These are phyloP conservation scores for Oligia latruncula DNA, from an alignment of 2,888 invertebrate species.

Conservation along the genomic window DNA sequence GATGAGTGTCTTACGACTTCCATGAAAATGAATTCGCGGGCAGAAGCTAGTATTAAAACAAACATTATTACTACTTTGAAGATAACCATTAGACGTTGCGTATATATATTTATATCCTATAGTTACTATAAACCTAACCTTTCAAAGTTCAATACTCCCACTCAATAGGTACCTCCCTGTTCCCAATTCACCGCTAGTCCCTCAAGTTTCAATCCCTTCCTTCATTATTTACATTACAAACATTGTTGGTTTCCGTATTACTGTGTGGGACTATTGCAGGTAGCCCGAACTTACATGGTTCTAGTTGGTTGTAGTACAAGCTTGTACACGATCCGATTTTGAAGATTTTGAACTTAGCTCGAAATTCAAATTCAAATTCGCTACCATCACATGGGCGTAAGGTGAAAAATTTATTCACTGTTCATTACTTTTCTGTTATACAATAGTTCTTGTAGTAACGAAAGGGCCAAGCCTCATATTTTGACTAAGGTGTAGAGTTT, in stretches of 20 bases:
- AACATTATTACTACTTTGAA: not conserved
- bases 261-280: conserved; percentile 18
- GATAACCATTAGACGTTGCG: not conserved
- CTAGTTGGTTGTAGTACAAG: conserved; percentile 19
- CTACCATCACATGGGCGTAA: too few relatives aligned
- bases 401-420: too few relatives aligned
- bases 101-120: not conserved
- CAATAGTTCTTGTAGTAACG: too few relatives aligned
- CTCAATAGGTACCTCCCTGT: conserved; percentile 23
- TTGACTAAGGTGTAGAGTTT: too few relatives aligned
- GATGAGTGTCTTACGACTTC: too few relatives aligned
- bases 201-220: conserved; percentile 44
- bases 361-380: not conserved
- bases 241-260: conserved; percentile 33
- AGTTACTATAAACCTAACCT: not conserved
- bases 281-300: conserved; percentile 22
- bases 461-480: too few relatives aligned
- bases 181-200: conserved; percentile 5
- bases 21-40: too few relatives aligned
- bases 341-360: conserved; percentile 23
- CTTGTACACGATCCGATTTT: conserved; percentile 3
- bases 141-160: conserved; percentile 27
- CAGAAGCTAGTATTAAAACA: not conserved
- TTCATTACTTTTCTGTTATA: too few relatives aligned
- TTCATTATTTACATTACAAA: conserved; percentile 58